Evolutionary conservation across 2,888 invertebrate species (phyloP).

Genomic region (Oscheius sp.): DNA sequence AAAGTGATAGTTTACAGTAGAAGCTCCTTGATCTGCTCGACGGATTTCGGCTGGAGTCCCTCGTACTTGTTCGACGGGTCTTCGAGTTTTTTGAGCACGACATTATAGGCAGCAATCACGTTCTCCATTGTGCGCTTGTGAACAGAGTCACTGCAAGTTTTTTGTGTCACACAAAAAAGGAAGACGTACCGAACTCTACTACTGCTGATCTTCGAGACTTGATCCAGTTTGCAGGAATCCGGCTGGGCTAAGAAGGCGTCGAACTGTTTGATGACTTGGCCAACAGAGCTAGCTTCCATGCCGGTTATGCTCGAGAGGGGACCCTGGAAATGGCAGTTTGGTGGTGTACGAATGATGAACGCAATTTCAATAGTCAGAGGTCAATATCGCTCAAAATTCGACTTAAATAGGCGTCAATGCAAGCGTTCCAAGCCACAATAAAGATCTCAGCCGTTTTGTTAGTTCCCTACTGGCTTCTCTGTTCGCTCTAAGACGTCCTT

Average conservation of each 20-base stretch:
- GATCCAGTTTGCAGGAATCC: conserved; percentile 61
- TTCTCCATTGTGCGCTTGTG: conserved; percentile 63
- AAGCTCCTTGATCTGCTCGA: conserved; percentile 56
- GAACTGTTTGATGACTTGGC: conserved; percentile 52
- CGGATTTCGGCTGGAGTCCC: conserved; percentile 45
- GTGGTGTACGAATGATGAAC: too few species aligned
- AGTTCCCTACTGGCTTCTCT: too few species aligned
- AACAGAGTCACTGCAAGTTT: conserved; percentile 51
- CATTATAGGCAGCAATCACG: conserved; percentile 60
- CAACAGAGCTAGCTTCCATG: conserved; percentile 60
- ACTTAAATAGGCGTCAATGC: too few species aligned
- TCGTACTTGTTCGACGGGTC: conserved; percentile 61
- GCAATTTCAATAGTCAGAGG: too few species aligned
- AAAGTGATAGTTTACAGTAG: not conserved
- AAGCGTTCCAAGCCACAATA: too few species aligned
- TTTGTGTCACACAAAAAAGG: not conserved
- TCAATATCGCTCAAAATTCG: too few species aligned
- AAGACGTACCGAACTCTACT: conserved; percentile 52
- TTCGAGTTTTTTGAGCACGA: conserved; percentile 52
- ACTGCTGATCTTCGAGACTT: conserved; percentile 62
- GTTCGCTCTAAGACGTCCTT: too few species aligned
- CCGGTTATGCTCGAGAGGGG: conserved; percentile 66
- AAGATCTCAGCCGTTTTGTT: too few species aligned
- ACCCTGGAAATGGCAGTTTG: conserved; percentile 46
- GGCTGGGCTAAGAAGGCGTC: conserved; percentile 61